Evolutionary conservation across 1,140 invertebrate genomes (phyloP), one percentile per base, ranked within the genome.

Genomic region (Eumaeus atala): DNA sequence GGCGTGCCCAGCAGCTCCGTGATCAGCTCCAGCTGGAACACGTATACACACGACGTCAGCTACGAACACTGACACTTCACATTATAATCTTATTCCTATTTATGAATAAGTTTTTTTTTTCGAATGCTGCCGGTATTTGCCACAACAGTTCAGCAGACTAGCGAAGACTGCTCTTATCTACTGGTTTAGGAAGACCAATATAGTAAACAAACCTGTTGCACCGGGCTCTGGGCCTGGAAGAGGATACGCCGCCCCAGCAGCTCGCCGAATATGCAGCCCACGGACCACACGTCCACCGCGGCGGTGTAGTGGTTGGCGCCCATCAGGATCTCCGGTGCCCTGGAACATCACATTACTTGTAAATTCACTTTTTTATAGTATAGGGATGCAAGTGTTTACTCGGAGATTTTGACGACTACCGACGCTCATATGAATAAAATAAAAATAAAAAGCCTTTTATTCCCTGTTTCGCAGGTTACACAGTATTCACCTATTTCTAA

Each of bases 241-340:
- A 99, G 91, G 66, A 99, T 99, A 57, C 97, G 90, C 54, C 98
- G 89, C 42, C 96, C 95, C 1, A 99, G 90, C 16, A 99, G 91
- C 84, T 99, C 98, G 7, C 97, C 98, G 78, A 99, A 99, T 72
- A 99, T 99, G 83, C 98, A 99, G n/a, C 98, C 98, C 21, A 99
- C 97, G 42, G 96, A 97, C 98, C 98, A 99, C 11, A 99, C 96
- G 80, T 99, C 98, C 36, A 99, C 96, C 0, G 96, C 95, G 9
- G 94, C 95, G 17, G 97, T 97, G 87, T 99, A 99, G 87, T 99
- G 98, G 66, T 96, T 93, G 4, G 98, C 97, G 28, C 98, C 98
- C 93, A 99, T 97, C 17, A 99, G 89, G 66, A 99, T 95, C 90
- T 99, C 98, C 11, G 98, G 98, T 4, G 98, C 98, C 57, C 98